These are phyloP conservation scores for Prosapia bicincta DNA, from an alignment of 2,888 invertebrate species.

Conservation along the genomic window DNA sequence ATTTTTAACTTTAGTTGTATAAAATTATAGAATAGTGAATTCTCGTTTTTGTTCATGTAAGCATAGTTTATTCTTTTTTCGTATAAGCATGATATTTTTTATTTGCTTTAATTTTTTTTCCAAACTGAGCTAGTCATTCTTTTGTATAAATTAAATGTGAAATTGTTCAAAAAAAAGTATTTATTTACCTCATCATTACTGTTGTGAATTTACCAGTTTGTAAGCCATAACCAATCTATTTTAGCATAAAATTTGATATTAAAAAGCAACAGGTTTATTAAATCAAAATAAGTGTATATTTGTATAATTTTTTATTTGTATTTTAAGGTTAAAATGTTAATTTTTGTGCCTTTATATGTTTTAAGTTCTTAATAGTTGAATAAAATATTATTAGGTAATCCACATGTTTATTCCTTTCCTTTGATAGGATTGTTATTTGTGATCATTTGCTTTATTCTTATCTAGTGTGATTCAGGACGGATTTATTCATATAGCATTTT, in stretches of 20 bases:
- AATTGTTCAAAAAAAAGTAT: not conserved
- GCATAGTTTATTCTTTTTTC: not conserved
- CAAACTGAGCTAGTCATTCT: not conserved
- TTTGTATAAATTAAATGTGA: not conserved
- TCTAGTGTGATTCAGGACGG: no score
- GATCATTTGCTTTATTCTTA: not conserved
- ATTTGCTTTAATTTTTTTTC: not conserved
- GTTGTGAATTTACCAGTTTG: not conserved
- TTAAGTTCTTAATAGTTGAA: not conserved
- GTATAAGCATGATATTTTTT: not conserved
- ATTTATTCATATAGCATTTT: not conserved
- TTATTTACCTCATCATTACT: not conserved
- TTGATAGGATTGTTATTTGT: not conserved
- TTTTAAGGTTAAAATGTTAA: not conserved
- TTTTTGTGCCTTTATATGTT: not conserved
- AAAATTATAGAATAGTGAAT: not conserved
- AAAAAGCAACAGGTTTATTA: not conserved
- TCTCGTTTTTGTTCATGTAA: not conserved
- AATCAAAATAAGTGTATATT: not conserved
- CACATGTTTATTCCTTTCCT: not conserved
- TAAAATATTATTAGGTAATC: not conserved
- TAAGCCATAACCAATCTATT: not conserved
- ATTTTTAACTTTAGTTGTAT: not conserved
- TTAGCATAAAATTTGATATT: not conserved
- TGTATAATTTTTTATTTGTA: not conserved